phyloP scores from a whole-genome alignment of 1,140 invertebrate species.

The Halesus radiatus region DNA sequence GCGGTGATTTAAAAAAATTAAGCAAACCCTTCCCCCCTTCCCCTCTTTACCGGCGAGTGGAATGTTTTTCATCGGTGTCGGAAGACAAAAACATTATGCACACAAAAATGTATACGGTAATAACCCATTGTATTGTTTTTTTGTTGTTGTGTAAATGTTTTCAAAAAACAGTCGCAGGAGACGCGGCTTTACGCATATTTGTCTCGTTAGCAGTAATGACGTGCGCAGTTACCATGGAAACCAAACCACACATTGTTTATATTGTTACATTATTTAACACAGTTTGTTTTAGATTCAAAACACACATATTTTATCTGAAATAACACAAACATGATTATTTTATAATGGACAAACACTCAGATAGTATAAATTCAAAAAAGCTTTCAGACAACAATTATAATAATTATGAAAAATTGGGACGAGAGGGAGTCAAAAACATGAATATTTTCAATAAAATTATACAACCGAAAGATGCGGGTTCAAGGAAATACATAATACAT shows the following conservation, averaged over 20 bases:
- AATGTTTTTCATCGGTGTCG: no score
- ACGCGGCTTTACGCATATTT: no score
- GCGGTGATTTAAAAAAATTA: no score
- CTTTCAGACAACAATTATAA: slow-evolving; percentile 24
- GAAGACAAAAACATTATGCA: no score
- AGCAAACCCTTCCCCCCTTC: no score
- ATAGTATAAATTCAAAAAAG: slow-evolving; percentile 31
- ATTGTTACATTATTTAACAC: slow-evolving; percentile 10
- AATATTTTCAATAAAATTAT: slow-evolving; percentile 7
- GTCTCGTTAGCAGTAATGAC: no score
- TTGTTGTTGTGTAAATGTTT: no score
- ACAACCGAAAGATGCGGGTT: slow-evolving; percentile 10
- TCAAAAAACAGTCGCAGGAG: no score
- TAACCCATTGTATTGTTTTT: no score
- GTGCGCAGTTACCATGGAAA: not conserved
- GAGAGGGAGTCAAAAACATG: slow-evolving; percentile 1
- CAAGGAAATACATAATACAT: not conserved
- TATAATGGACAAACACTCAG: slow-evolving; percentile 18
- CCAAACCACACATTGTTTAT: slow-evolving; percentile 8
- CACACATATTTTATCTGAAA: slow-evolving; percentile 32
- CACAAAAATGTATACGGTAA: no score
- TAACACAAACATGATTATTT: slow-evolving; percentile 33
- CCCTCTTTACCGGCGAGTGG: no score
- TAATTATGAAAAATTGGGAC: not conserved
- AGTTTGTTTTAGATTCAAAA: not conserved